Percentiles rank a stretch among this genome's conserved stretches.
These are phyloP conservation scores for Proterorhinus semilunaris DNA, from an alignment of 2,113 vertebrate genomes.

Conservation along the genomic window DNA sequence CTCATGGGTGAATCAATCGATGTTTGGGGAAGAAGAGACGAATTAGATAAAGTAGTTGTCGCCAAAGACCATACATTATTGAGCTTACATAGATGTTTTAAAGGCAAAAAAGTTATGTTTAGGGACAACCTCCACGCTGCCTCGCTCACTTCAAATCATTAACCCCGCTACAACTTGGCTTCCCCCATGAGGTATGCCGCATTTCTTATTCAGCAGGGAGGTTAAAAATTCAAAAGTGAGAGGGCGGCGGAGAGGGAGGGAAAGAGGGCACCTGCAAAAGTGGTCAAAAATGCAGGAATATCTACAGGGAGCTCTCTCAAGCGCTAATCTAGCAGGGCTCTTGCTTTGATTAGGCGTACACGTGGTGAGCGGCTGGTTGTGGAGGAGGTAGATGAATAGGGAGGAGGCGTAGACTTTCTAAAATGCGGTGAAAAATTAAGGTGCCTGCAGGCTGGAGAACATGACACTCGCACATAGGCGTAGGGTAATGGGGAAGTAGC, in stretches of 20 bases:
- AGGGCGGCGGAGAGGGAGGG: constrained; percentile 31
- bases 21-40: constrained; percentile 51
- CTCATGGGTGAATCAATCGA: constrained; percentile 61
- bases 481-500: constrained; percentile 46
- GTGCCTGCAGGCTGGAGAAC: constrained; percentile 66
- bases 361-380: constrained; percentile 27
- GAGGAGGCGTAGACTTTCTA: constrained; percentile 60
- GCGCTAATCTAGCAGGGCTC: constrained; percentile 71
- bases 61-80: constrained; percentile 70
- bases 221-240: constrained; percentile 76
- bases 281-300: constrained; percentile 70
- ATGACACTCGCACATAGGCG: constrained; percentile 57
- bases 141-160: constrained; percentile 51
- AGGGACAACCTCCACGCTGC: constrained; percentile 69
- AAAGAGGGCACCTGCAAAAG: constrained; percentile 65
- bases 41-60: constrained; percentile 56
- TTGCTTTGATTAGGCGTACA: constrained; percentile 66
- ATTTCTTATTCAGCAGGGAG: constrained; percentile 77
- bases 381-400: constrained; percentile 48
- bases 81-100: constrained; percentile 72
- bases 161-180: constrained; percentile 54
- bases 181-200: constrained; percentile 56
- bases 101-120: constrained; percentile 75
- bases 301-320: constrained; percentile 71
- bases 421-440: constrained; percentile 72